Percentiles rank a stretch among this genome's conserved stretches.
phyloP scores from a whole-genome alignment of 1,140 invertebrate genomes.

The Rhysida immarginata region DNA sequence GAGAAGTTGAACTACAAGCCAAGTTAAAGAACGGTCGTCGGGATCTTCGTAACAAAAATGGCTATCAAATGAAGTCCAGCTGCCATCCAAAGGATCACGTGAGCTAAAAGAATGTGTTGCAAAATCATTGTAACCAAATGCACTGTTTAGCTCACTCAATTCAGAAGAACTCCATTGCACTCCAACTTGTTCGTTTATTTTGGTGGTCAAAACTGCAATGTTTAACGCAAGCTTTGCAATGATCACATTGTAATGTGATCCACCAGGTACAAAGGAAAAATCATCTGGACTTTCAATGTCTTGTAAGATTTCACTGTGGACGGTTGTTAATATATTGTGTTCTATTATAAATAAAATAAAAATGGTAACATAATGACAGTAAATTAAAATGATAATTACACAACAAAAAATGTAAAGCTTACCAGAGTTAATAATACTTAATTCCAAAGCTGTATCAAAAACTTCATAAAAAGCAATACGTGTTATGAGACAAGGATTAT shows the following conservation, averaged over 20 bases:
- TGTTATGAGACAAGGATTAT: conserved; percentile 17
- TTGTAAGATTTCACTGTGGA: not conserved
- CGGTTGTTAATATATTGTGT: not conserved
- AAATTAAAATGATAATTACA: conserved; percentile 1
- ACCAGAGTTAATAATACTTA: conserved; percentile 1
- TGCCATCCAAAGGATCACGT: too few relatives aligned
- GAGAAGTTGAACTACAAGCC: too few relatives aligned
- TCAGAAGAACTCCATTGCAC: not conserved
- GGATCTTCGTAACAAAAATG: too few relatives aligned
- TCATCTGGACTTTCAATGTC: conserved; percentile 1
- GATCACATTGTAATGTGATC: not conserved
- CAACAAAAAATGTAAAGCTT: not conserved
- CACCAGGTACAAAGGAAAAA: not conserved
- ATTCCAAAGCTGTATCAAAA: conserved; percentile 4
- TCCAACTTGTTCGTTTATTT: not conserved
- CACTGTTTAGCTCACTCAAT: not conserved
- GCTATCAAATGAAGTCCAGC: too few relatives aligned
- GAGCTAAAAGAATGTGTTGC: too few relatives aligned
- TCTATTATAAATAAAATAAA: conserved; percentile 1
- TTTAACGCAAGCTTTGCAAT: not conserved
- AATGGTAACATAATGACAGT: not conserved
- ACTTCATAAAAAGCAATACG: conserved; percentile 13
- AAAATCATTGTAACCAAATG: too few relatives aligned
- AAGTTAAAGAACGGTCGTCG: too few relatives aligned
- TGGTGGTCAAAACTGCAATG: not conserved